Percentiles rank a stretch among this genome's conserved stretches.
These are phyloP conservation scores for Casuarius casuarius DNA, from an alignment of 2,113 vertebrate species.

Conservation along the genomic window DNA sequence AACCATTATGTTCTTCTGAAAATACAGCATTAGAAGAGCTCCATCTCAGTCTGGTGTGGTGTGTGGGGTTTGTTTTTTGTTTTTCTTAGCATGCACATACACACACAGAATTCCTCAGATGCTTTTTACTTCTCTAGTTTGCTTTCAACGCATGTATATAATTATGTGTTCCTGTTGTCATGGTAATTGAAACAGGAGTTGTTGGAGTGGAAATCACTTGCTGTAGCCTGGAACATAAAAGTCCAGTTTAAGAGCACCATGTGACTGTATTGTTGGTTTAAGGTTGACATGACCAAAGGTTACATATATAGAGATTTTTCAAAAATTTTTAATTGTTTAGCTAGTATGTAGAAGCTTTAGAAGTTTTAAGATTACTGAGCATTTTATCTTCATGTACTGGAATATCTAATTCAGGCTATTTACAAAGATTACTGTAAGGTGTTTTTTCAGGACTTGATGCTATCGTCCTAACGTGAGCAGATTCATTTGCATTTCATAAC, in stretches of 20 bases:
- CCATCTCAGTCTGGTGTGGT: neutral
- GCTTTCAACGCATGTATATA: constrained; percentile 47
- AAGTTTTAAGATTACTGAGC: neutral
- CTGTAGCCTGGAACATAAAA: constrained; percentile 42
- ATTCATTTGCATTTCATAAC: neutral
- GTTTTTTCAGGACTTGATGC: neutral
- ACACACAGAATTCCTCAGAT: neutral
- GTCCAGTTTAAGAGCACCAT: constrained; percentile 18
- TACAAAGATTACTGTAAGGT: neutral
- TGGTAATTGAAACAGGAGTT: constrained; percentile 72
- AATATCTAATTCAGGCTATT: neutral
- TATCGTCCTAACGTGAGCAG: neutral
- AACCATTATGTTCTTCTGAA: neutral
- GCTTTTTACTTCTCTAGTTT: constrained; percentile 21
- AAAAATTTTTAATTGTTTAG: neutral
- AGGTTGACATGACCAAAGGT: neutral
- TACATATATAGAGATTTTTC: neutral
- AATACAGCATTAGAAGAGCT: neutral
- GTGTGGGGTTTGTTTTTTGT: neutral
- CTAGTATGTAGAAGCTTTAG: neutral
- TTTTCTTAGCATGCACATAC: neutral
- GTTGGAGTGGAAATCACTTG: constrained; percentile 65
- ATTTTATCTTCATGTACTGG: neutral
- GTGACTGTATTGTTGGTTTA: neutral
- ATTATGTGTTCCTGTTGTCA: constrained; percentile 76